Conservation (phyloP, 2,113 vertebrate genomes). For the Labrus mixtus region DNA sequence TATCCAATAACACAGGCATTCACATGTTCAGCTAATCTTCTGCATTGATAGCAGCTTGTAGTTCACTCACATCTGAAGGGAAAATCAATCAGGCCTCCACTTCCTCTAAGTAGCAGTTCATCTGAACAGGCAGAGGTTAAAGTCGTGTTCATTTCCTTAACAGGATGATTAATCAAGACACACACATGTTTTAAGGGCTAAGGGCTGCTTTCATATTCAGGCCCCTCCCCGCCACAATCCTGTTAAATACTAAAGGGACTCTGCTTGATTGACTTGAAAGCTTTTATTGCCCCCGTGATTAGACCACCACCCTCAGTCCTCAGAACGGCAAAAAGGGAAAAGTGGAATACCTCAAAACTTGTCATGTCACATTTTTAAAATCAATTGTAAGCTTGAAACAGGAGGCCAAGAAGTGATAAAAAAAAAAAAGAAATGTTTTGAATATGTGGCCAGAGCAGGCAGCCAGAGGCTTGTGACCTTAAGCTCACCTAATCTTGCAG, state of each 20-base stretch:
- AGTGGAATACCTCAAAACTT: constrained; percentile 39
- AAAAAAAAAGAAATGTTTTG: constrained; percentile 39
- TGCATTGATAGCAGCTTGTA: constrained; percentile 71
- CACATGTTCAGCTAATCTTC: constrained; percentile 74
- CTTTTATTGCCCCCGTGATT: constrained; percentile 62
- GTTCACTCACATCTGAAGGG: constrained; percentile 77
- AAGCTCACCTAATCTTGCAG: constrained; percentile 73
- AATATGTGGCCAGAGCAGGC: constrained; percentile 46
- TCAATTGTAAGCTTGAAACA: not conserved
- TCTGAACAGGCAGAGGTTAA: constrained; percentile 82
- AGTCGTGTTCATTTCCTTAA: constrained; percentile 74
- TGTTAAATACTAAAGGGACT: constrained; percentile 49
- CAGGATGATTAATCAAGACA: constrained; percentile 77
- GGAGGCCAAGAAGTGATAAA: constrained; percentile 21
- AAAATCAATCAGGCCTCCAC: constrained; percentile 84
- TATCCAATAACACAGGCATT: constrained; percentile 64
- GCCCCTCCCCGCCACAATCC: constrained; percentile 48
- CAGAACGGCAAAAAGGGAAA: constrained; percentile 33
- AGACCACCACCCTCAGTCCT: constrained; percentile 37
- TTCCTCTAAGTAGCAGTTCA: constrained; percentile 78
- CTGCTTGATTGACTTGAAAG: constrained; percentile 59
- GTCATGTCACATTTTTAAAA: constrained; percentile 22
- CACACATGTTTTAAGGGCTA: constrained; percentile 34
- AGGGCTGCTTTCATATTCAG: constrained; percentile 53
- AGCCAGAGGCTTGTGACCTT: constrained; percentile 60